Conservation (phyloP, 1,140 invertebrate species). For the Tribolium madens region DNA sequence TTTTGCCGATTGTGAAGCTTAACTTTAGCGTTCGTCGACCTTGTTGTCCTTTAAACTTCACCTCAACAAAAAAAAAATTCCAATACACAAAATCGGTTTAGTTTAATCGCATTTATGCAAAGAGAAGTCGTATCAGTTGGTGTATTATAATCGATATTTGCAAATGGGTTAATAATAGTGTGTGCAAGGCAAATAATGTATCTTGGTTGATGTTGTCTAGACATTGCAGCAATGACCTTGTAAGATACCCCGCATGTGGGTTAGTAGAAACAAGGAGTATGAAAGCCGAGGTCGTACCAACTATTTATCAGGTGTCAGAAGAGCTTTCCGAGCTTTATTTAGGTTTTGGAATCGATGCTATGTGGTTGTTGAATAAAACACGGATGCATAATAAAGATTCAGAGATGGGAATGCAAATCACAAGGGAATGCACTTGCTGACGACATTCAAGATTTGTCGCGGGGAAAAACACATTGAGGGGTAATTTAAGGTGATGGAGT, state of each 20-base stretch:
- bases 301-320: constrained; percentile 27
- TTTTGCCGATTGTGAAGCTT: background rate
- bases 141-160: background rate
- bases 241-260: background rate
- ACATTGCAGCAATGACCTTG: constrained; percentile 25
- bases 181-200: constrained; percentile 6
- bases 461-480: background rate
- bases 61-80: background rate
- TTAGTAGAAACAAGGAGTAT: background rate
- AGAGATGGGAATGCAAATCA: constrained; percentile 10
- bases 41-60: background rate
- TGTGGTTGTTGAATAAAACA: background rate
- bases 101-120: background rate
- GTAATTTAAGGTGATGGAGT: background rate
- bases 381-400: background rate
- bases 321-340: constrained; percentile 23
- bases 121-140: too few species aligned
- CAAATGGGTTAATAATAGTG: background rate
- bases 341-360: constrained; percentile 30
- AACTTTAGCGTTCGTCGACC: background rate
- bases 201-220: constrained; percentile 1
- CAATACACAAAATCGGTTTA: background rate
- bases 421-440: background rate
- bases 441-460: background rate
- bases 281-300: constrained; percentile 33